phyloP scores from a whole-genome alignment of 2,888 invertebrate species.

The Saturnia japonica region DNA sequence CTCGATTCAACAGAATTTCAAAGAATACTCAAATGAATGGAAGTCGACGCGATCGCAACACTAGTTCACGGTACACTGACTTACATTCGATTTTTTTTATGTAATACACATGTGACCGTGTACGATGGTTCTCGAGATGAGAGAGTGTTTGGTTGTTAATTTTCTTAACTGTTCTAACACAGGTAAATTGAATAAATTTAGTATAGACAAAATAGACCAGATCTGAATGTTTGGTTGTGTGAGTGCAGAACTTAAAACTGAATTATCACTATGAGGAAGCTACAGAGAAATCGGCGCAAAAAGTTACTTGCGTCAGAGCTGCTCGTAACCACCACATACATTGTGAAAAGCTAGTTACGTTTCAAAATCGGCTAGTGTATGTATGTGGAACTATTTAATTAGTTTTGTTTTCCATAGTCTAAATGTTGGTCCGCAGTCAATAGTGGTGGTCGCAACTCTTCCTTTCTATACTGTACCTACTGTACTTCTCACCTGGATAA shows the following conservation, averaged over 20 bases:
- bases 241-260: neutral
- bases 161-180: neutral
- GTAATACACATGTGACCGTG: neutral
- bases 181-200: neutral
- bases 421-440: no score
- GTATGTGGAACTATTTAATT: no score
- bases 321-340: no score
- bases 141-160: neutral
- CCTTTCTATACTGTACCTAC: no score
- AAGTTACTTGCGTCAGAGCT: no score
- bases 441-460: no score
- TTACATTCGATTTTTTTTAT: neutral
- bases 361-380: no score
- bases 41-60: neutral
- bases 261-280: neutral
- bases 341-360: no score
- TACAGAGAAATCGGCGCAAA: neutral
- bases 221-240: neutral
- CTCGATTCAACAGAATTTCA: no score
- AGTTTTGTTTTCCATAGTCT: no score
- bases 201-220: neutral
- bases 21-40: neutral
- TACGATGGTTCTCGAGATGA: neutral
- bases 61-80: neutral
- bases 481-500: no score